phyloP scores from a whole-genome alignment of 2,113 vertebrate genomes.

The Phocoena phocoena region DNA sequence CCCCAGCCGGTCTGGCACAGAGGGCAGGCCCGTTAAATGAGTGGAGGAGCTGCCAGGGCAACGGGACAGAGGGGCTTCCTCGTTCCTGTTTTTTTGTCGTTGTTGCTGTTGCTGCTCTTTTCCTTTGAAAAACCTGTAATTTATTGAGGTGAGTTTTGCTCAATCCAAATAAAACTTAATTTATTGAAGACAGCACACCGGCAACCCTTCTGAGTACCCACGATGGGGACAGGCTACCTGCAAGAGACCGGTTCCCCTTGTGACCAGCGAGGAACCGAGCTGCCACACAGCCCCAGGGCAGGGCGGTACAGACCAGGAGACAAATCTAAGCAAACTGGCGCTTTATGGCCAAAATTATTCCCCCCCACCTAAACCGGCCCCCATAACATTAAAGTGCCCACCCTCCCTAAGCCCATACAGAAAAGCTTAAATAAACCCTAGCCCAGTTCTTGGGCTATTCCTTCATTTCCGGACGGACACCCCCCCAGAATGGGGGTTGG shows the following conservation, averaged over 20 bases:
- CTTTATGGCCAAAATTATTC: not conserved
- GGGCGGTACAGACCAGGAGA: not conserved
- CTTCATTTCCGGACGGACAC: slow-evolving; percentile 74
- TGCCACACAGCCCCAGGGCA: not conserved
- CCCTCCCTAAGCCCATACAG: slow-evolving; percentile 52
- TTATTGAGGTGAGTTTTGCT: slow-evolving; percentile 84
- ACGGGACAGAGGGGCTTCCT: not conserved
- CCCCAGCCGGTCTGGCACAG: not conserved
- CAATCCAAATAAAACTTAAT: slow-evolving; percentile 88
- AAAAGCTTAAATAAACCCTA: slow-evolving; percentile 72
- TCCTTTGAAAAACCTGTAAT: slow-evolving; percentile 80
- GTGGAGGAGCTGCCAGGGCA: not conserved
- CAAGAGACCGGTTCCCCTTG: not conserved
- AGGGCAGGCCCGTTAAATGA: not conserved
- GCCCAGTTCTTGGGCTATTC: slow-evolving; percentile 61
- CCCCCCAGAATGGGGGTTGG: not conserved
- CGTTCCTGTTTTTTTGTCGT: not conserved
- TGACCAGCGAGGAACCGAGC: not conserved
- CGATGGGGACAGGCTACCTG: not conserved
- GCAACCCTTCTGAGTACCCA: slow-evolving; percentile 24
- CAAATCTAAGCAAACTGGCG: slow-evolving; percentile 32
- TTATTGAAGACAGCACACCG: slow-evolving; percentile 81
- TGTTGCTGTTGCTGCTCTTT: not conserved
- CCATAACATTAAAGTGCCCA: slow-evolving; percentile 49
- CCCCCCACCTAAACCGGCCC: not conserved